A percentile compares a stretch with the other conserved stretches of the same genome.
These are phyloP conservation scores for Drosophila subobscura DNA, from an alignment of 1,140 invertebrate genomes.

Conservation along the genomic window DNA sequence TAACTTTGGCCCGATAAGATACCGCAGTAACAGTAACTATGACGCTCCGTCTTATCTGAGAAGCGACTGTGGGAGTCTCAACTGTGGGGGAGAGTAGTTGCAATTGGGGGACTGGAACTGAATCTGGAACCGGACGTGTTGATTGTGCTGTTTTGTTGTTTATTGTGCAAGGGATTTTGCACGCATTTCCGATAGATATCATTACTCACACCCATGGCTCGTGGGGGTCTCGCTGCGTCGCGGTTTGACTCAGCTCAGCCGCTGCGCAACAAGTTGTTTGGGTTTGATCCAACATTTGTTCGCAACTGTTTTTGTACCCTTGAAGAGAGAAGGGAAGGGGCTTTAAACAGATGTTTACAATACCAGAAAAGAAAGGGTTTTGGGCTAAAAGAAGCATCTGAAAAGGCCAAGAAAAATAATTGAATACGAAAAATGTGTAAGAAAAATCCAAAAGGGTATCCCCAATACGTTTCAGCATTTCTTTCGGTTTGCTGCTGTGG, in stretches of 20 bases:
- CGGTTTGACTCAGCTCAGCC: constrained; percentile 8
- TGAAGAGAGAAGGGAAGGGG: no score
- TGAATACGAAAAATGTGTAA: no score
- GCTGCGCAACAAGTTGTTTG: constrained; percentile 50
- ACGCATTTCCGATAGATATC: constrained; percentile 60
- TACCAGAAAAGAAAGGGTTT: no score
- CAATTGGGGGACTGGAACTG: background rate
- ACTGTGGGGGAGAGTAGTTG: constrained; percentile 14
- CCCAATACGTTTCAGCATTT: no score
- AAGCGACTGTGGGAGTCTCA: constrained; percentile 2
- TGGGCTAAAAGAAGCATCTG: no score
- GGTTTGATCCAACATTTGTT: no score
- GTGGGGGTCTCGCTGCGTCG: background rate
- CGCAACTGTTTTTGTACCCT: no score
- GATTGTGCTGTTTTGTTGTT: constrained; percentile 27
- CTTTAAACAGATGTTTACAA: no score
- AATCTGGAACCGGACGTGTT: constrained; percentile 45
- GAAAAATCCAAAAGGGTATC: no score
- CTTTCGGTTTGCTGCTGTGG: constrained; percentile 29
- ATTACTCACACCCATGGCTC: constrained; percentile 55
- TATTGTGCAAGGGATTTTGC: constrained; percentile 61
- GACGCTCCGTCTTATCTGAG: constrained; percentile 61
- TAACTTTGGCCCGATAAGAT: constrained; percentile 72
- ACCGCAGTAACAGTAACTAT: constrained; percentile 36
- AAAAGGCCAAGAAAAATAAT: no score